These are phyloP conservation scores for Phataginus tetradactyla DNA, from an alignment of 2,797 vertebrate genomes.

Conservation along the genomic window DNA sequence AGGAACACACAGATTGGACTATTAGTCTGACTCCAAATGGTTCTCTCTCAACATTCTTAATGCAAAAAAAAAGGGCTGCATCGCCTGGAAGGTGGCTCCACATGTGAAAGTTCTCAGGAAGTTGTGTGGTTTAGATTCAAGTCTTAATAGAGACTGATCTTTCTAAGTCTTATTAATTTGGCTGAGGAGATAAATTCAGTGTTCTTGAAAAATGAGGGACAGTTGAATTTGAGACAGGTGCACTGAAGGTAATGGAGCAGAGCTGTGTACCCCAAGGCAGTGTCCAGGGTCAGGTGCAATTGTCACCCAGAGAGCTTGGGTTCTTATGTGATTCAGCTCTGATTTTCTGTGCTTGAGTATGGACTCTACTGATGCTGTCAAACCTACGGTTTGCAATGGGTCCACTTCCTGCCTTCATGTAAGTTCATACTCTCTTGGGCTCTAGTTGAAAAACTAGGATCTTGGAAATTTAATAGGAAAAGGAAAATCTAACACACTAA, in stretches of 20 bases:
- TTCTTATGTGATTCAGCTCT: not conserved
- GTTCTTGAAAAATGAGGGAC: constrained; percentile 5
- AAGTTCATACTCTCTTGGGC: not conserved
- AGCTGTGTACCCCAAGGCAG: not conserved
- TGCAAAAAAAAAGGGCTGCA: not conserved
- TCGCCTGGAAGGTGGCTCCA: not conserved
- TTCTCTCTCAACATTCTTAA: not conserved
- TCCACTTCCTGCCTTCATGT: not conserved
- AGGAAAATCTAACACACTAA: not conserved
- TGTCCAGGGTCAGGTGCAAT: not conserved
- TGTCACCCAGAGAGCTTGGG: not conserved
- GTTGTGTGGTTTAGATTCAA: constrained; percentile 8
- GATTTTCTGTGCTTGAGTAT: not conserved
- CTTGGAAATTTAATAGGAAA: constrained; percentile 36
- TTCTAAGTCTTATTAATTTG: not conserved
- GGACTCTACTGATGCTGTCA: not conserved
- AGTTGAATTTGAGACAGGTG: not conserved
- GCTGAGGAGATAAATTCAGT: not conserved
- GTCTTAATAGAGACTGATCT: constrained; percentile 19
- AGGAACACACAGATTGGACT: not conserved
- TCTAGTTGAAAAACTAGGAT: constrained; percentile 14
- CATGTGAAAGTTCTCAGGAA: constrained; percentile 44
- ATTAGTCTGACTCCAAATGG: not conserved
- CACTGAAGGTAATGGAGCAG: not conserved
- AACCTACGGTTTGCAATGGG: not conserved